phyloP scores from a whole-genome alignment of 2,797 vertebrate genomes.

The Sarcoramphus papa region DNA sequence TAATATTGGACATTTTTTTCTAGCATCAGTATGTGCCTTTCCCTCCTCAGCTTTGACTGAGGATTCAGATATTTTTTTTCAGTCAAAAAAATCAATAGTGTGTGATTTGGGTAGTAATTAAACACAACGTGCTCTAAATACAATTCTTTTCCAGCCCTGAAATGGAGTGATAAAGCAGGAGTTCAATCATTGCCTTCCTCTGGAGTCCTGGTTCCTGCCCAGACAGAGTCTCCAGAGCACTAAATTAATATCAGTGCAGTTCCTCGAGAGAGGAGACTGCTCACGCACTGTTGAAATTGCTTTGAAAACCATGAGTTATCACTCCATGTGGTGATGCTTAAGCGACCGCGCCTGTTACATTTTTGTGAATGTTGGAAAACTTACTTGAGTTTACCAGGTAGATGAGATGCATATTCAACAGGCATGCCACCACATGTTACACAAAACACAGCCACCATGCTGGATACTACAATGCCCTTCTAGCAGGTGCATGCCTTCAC shows the following conservation, averaged over 20 bases:
- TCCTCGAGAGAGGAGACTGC: not conserved
- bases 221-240: not conserved
- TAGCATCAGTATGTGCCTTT: not conserved
- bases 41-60: not conserved
- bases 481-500: not conserved
- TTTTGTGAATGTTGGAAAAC: not conserved
- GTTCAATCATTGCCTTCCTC: not conserved
- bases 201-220: not conserved
- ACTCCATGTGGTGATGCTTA: too few relatives aligned
- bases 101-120: not conserved
- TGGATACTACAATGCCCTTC: not conserved
- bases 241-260: not conserved
- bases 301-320: not conserved
- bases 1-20: not conserved
- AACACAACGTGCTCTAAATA: not conserved
- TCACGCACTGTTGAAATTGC: not conserved
- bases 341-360: fast-evolving
- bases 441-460: not conserved
- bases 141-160: not conserved
- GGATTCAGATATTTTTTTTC: not conserved
- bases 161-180: not conserved
- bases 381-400: not conserved
- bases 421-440: fast-evolving
- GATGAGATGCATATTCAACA: not conserved
- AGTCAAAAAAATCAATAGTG: not conserved